These are phyloP conservation scores for Arbacia lixula DNA, from an alignment of 53 echinoderm and acorn worm genomes.

Conservation along the genomic window DNA sequence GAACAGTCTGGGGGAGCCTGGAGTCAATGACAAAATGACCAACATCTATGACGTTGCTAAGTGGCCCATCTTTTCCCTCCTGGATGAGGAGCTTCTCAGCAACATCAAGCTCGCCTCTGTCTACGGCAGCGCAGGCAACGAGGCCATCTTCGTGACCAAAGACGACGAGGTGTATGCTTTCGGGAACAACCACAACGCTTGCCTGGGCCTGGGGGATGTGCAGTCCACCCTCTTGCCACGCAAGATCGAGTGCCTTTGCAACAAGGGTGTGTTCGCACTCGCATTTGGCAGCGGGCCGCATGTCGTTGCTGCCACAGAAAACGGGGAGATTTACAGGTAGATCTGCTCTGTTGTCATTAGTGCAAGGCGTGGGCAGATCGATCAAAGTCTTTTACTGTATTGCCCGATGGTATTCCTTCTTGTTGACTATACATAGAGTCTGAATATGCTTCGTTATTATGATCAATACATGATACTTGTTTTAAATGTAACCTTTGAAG, in stretches of 20 bases:
- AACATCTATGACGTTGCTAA: slow-evolving; percentile 95
- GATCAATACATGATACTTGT: no score
- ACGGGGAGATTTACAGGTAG: slow-evolving; percentile 91
- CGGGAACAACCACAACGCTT: slow-evolving; percentile 95
- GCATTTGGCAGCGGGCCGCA: slow-evolving; percentile 98
- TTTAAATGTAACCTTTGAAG: no score
- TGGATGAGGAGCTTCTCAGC: slow-evolving; percentile 68
- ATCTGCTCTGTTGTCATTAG: no score
- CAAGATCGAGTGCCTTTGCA: slow-evolving; percentile 88
- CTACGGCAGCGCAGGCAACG: slow-evolving; percentile 92
- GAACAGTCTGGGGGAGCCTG: no score
- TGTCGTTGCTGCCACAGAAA: slow-evolving; percentile 90
- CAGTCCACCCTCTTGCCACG: slow-evolving; percentile 84
- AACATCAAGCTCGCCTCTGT: slow-evolving; percentile 87
- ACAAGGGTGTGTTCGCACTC: slow-evolving; percentile 74
- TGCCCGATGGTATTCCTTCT: no score
- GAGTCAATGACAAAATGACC: slow-evolving; percentile 70
- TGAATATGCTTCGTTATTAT: no score
- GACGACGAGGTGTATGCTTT: slow-evolving; percentile 92
- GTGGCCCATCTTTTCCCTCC: slow-evolving; percentile 95
- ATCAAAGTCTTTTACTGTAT: no score
- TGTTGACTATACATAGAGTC: no score
- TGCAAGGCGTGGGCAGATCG: no score
- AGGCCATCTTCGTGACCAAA: slow-evolving; percentile 91
- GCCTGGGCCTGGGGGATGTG: slow-evolving; percentile 89